phyloP scores from a whole-genome alignment of 2,113 vertebrate species.

The Myodes glareolus region DNA sequence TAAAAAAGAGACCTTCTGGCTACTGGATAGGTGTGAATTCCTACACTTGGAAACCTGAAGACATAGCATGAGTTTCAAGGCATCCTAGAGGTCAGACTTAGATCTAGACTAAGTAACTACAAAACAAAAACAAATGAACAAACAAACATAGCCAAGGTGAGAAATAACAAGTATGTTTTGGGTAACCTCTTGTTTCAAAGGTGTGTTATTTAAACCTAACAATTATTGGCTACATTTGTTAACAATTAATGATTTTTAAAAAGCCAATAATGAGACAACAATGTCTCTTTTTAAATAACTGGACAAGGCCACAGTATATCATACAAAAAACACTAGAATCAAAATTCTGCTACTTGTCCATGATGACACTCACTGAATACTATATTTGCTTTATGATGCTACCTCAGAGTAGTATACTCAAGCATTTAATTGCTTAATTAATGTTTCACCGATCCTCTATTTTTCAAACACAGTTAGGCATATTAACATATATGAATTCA shows the following conservation, averaged over 20 bases:
- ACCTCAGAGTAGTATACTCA: neutral
- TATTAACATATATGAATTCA: conserved; percentile 52
- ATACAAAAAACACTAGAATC: neutral
- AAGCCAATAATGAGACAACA: neutral
- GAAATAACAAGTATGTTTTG: neutral
- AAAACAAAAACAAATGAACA: neutral
- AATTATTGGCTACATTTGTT: neutral
- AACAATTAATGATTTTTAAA: neutral
- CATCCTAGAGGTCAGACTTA: too few relatives aligned
- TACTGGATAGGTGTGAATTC: neutral
- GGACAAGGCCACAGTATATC: neutral
- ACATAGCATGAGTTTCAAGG: too few relatives aligned
- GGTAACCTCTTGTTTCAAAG: neutral
- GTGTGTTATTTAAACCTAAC: neutral
- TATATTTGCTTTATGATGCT: neutral
- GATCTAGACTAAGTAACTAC: neutral
- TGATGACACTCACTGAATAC: neutral
- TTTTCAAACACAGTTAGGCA: conserved; percentile 53
- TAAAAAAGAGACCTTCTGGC: neutral
- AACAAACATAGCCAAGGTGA: neutral
- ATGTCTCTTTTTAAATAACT: neutral
- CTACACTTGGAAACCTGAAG: too few relatives aligned
- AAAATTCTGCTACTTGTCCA: conserved; percentile 3
- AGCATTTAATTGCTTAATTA: conserved; percentile 47
- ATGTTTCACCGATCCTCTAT: neutral